A percentile compares a stretch with the other conserved stretches of the same genome.
These are phyloP conservation scores for Thamnophis elegans DNA, from an alignment of 2,797 vertebrate genomes.

Conservation along the genomic window DNA sequence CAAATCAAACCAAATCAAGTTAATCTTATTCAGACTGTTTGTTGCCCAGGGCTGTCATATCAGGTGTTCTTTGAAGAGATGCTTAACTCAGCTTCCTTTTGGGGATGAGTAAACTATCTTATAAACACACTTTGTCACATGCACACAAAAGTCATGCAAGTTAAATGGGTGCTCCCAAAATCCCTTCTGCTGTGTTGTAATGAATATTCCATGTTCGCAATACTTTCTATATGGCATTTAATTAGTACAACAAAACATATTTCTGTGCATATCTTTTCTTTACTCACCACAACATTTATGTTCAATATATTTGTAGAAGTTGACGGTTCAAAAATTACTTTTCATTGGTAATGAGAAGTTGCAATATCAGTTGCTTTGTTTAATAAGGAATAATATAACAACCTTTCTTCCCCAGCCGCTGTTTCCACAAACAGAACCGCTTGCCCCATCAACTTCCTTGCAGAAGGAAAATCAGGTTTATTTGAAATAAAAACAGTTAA, in stretches of 20 bases:
- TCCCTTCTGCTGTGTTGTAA: not conserved
- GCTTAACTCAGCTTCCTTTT: constrained; percentile 32
- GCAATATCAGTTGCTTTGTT: not conserved
- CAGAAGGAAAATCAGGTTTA: constrained; percentile 8
- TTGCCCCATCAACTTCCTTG: not conserved
- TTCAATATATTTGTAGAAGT: not conserved
- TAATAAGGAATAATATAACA: not conserved
- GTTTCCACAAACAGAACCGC: not conserved
- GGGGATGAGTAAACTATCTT: constrained; percentile 22
- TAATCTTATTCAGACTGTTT: constrained; percentile 60
- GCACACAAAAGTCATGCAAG: constrained; percentile 13
- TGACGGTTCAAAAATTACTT: not conserved
- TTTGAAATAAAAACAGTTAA: constrained; percentile 16
- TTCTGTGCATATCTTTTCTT: not conserved
- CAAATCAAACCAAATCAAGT: constrained; percentile 60
- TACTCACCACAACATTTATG: not conserved
- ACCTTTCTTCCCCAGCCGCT: not conserved
- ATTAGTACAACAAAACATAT: not conserved
- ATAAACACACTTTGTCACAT: not conserved
- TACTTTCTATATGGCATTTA: not conserved
- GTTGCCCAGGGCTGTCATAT: constrained; percentile 41
- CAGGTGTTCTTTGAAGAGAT: constrained; percentile 48
- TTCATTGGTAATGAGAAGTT: not conserved
- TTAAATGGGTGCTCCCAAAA: not conserved
- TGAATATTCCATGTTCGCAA: not conserved